A percentile compares a stretch with the other conserved stretches of the same genome.
Evolutionary conservation across 2,113 vertebrate species (phyloP).

Genomic region (Vireo altiloquus): DNA sequence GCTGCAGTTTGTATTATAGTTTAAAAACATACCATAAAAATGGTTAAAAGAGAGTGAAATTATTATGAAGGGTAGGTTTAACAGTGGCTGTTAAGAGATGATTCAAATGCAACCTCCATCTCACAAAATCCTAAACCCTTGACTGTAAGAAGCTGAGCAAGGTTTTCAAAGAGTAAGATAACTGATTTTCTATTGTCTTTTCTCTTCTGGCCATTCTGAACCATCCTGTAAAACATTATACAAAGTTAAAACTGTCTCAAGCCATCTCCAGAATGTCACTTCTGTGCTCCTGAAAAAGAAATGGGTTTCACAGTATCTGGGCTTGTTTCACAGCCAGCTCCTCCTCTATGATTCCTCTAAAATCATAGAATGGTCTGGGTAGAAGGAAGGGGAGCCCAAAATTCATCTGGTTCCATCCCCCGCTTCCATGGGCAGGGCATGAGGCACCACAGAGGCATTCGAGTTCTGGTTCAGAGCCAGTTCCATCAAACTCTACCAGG

Average conservation of each 20-base stretch:
- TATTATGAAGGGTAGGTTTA: not conserved
- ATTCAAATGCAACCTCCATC: not conserved
- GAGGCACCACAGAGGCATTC: not conserved
- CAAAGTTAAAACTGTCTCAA: not conserved
- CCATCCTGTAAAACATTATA: not conserved
- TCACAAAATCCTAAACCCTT: not conserved
- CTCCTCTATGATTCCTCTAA: not conserved
- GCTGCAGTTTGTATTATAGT: not conserved
- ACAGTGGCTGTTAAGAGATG: not conserved
- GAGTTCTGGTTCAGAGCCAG: not conserved
- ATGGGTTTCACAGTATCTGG: not conserved
- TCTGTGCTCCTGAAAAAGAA: not conserved
- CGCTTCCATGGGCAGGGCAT: not conserved
- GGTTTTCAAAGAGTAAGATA: not conserved
- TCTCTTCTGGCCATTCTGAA: not conserved
- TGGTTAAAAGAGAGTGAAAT: not conserved
- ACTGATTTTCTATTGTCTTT: not conserved
- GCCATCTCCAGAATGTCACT: not conserved
- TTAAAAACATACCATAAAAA: not conserved
- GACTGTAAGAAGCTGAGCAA: not conserved
- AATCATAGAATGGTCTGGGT: not conserved
- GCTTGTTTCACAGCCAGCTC: not conserved
- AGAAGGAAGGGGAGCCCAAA: not conserved
- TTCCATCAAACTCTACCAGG: not conserved
- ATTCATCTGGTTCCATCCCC: not conserved